Evolutionary conservation across 2,113 vertebrate genomes (phyloP), one percentile per base, ranked within the genome.

Genomic region (Probosciger aterrimus): DNA sequence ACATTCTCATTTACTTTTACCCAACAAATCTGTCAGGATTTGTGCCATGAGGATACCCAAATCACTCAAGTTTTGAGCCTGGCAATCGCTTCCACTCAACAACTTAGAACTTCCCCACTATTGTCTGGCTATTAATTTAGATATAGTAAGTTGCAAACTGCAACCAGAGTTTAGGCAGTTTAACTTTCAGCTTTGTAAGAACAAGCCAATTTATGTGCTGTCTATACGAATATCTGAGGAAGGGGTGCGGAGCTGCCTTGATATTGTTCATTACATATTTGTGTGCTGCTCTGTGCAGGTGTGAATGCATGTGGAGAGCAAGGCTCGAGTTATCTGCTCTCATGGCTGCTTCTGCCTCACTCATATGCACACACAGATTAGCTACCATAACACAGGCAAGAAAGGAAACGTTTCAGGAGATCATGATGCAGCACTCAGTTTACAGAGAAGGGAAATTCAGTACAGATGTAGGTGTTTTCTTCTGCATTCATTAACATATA

Each of bases 391-490:
- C 23, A 77, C 19, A 65, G n/a, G 52, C 47, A 69, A 46, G 88
- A 85, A 50, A 50, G 24, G 31, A 92, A 86, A 63, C 2, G 3
- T 41, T 30, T 88, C 73, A 76, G 62, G 24, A 79, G 47, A 82
- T 18, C 77, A 52, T 2, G 46, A 84, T 85, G 65, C 41, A 79
- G 43, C 33, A 55, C 41, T 76, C 25, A 31, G 43, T 33, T 85
- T 86, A 82, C 25, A 83, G 50, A 86, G 84, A 67, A 82, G 47
- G n/a, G 71, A 90, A 95, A 92, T 88, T 78, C 80, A 82, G 46
- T 50, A 74, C 50, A 65, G 75, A 79, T 55, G 62, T 64, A 90
- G 64, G 80, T 92, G 83, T 75, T 60, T 77, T 83, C 71, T 87
- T 94, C 68, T 68, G 59, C 46, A 71, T 70, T 94, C 27, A 78